Percentiles rank a stretch among this genome's conserved stretches.
These are phyloP conservation scores for Cryptotis parvus DNA, from an alignment of 2,113 vertebrate species.

Conservation along the genomic window DNA sequence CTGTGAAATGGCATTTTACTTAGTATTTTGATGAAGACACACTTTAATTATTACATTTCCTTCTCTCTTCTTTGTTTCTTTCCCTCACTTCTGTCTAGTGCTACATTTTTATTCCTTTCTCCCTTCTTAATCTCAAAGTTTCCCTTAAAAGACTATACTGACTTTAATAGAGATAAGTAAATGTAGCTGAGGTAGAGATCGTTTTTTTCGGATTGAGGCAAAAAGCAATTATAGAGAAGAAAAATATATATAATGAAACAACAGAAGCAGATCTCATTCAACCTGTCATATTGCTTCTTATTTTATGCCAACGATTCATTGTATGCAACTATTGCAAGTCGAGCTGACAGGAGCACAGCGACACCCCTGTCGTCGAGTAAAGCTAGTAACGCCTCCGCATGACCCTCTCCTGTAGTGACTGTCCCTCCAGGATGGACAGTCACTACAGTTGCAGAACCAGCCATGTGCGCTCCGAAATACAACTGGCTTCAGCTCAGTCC, in stretches of 20 bases:
- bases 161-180: background rate
- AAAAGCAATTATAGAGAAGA: background rate
- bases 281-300: background rate
- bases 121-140: background rate
- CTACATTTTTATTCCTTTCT: background rate
- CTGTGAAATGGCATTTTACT: background rate
- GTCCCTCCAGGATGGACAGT: too few relatives aligned
- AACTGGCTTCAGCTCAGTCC: background rate
- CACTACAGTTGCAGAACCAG: too few relatives aligned
- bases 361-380: fast-evolving
- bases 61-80: background rate
- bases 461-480: background rate
- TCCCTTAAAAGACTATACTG: background rate
- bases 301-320: fast-evolving
- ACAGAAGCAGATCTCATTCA: background rate
- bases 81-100: background rate
- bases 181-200: background rate
- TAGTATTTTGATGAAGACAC: background rate
- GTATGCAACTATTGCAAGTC: background rate
- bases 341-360: fast-evolving
- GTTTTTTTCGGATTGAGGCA: background rate
- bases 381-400: background rate
- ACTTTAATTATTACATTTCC: background rate
- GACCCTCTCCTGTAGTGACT: fast-evolving
- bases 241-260: background rate